phyloP scores from a whole-genome alignment of 2,113 vertebrate genomes.

The Emydocephalus ijimae region DNA sequence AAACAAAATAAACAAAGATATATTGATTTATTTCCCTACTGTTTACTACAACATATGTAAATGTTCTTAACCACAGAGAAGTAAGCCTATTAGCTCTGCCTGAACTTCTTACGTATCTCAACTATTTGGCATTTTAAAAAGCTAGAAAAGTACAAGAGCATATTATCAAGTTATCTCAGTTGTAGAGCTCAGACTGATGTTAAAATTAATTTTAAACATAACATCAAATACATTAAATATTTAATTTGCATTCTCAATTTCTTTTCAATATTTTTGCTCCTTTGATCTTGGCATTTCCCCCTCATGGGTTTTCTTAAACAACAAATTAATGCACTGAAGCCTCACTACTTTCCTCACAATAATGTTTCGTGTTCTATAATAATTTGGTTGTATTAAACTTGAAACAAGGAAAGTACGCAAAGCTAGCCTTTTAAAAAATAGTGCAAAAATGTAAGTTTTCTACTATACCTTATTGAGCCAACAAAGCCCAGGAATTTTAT shows the following conservation, averaged over 20 bases:
- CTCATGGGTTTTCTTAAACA: neutral
- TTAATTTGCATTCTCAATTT: neutral
- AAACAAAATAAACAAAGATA: neutral
- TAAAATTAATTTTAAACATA: neutral
- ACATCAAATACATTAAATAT: neutral
- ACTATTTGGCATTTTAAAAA: neutral
- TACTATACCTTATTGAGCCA: slow-evolving; percentile 89
- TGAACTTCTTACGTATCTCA: neutral
- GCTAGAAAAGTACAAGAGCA: neutral
- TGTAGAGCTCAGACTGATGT: neutral
- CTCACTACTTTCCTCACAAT: neutral
- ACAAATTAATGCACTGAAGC: neutral
- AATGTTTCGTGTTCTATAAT: neutral
- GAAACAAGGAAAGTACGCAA: neutral
- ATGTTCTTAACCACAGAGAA: neutral
- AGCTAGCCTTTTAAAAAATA: neutral
- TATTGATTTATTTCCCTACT: neutral
- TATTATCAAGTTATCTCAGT: neutral
- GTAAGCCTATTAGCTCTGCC: neutral
- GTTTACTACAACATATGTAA: neutral
- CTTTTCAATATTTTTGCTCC: neutral
- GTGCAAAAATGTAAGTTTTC: neutral
- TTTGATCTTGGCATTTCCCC: neutral
- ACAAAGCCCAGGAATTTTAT: slow-evolving; percentile 77
- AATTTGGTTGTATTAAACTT: neutral